These are phyloP conservation scores for Cichladusa arquata DNA, from an alignment of 2,113 vertebrate species.

Conservation along the genomic window DNA sequence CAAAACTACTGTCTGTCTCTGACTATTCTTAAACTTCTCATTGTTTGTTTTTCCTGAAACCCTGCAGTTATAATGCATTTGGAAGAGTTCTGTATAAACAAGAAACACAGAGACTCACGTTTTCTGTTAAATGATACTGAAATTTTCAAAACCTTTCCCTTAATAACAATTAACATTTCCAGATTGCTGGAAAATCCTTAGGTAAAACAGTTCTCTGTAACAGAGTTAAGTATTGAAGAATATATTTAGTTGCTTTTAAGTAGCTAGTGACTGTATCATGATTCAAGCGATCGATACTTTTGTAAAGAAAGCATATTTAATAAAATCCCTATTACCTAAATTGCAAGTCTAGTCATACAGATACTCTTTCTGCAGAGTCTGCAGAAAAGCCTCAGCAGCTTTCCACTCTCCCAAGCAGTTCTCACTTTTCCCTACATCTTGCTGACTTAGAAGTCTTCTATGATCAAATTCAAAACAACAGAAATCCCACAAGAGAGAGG, in stretches of 20 bases:
- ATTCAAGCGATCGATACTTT: background rate
- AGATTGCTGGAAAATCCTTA: background rate
- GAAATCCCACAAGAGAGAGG: background rate
- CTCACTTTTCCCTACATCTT: background rate
- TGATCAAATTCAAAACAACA: background rate
- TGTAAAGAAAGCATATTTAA: background rate
- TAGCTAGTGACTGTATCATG: background rate
- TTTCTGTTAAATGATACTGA: background rate
- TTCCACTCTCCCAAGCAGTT: background rate
- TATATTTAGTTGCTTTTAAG: background rate
- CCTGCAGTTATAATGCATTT: background rate
- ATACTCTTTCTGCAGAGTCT: background rate
- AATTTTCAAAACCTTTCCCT: background rate
- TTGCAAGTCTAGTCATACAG: background rate
- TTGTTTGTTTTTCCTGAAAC: background rate
- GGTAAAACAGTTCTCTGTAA: background rate
- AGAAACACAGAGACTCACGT: background rate
- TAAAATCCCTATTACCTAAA: background rate
- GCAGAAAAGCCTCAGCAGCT: background rate
- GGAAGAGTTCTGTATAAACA: background rate
- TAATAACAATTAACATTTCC: background rate
- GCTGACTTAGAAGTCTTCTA: background rate
- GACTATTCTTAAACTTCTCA: background rate
- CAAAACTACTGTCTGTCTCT: background rate
- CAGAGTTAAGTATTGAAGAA: background rate